Evolutionary conservation across 2,888 invertebrate species (phyloP).

Genomic region (Gortyna flavago): DNA sequence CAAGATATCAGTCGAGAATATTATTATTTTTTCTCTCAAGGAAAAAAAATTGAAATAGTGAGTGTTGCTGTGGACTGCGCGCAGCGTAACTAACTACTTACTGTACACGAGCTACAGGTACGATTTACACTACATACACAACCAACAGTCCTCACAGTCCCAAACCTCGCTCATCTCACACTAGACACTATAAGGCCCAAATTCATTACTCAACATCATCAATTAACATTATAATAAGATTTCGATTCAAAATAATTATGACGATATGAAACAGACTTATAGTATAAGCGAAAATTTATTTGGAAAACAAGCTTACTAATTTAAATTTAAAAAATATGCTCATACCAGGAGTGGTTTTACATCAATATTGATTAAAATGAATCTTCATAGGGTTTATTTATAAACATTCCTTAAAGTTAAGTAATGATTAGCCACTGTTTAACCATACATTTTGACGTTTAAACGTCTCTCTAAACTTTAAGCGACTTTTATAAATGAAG

Average conservation of each 20-base stretch:
- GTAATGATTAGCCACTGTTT: neutral
- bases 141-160: neutral
- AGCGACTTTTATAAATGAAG: neutral
- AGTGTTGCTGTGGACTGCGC: constrained; percentile 13
- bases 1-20: neutral
- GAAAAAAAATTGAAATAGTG: neutral
- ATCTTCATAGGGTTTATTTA: neutral
- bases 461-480: neutral
- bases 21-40: neutral
- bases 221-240: neutral
- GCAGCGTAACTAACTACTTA: constrained; percentile 31
- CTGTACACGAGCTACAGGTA: constrained; percentile 24
- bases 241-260: neutral
- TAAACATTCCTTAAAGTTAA: neutral
- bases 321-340: neutral
- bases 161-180: constrained; percentile 8
- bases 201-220: constrained; percentile 29
- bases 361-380: neutral
- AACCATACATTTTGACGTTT: neutral
- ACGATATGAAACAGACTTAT: neutral
- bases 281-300: constrained; percentile 5
- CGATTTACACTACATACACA: constrained; percentile 8
- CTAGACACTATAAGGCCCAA: constrained; percentile 51
- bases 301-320: neutral
- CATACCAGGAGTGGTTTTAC: constrained; percentile 20